These are phyloP conservation scores for Aelia acuminata DNA, from an alignment of 2,888 invertebrate species.

Conservation along the genomic window DNA sequence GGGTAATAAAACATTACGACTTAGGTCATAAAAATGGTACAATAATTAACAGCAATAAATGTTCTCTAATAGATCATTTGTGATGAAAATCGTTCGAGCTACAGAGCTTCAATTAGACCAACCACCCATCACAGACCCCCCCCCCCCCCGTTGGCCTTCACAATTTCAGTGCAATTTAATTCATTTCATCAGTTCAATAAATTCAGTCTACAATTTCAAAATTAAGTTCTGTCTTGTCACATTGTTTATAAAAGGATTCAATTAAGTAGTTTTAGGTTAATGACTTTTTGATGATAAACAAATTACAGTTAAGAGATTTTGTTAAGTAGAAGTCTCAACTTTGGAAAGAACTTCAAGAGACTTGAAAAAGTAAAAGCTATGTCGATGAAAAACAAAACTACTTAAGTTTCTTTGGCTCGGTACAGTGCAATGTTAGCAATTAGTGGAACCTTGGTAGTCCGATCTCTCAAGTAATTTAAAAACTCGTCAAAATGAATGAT, in stretches of 20 bases:
- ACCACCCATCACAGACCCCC: background rate
- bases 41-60: background rate
- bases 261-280: too few species aligned
- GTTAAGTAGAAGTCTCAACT: too few species aligned
- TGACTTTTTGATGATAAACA: too few species aligned
- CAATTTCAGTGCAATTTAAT: background rate
- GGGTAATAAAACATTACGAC: background rate
- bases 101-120: constrained; percentile 22
- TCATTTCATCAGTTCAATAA: background rate
- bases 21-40: background rate
- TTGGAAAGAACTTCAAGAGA: too few species aligned
- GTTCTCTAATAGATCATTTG: background rate
- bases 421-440: too few species aligned
- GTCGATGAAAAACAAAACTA: too few species aligned
- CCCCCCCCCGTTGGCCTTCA: background rate
- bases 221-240: background rate
- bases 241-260: background rate
- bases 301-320: too few species aligned
- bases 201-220: background rate
- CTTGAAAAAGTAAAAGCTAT: too few species aligned
- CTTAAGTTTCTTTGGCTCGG: too few species aligned
- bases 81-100: background rate
- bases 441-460: too few species aligned
- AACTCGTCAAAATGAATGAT: too few species aligned
- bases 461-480: too few species aligned